Conservation (phyloP, 1,140 invertebrate species). For the Drosophila asahinai region DNA sequence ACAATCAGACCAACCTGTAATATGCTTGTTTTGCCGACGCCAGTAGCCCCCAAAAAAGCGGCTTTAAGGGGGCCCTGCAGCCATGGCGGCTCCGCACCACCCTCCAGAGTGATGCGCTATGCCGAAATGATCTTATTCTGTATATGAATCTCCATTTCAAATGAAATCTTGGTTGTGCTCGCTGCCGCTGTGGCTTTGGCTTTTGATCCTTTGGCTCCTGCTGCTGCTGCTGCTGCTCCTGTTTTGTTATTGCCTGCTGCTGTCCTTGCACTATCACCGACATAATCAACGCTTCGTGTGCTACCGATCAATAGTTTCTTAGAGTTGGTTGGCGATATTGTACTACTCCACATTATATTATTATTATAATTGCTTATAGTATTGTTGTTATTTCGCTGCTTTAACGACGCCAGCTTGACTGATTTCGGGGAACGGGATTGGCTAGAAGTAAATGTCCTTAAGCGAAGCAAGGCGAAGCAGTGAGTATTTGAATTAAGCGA, state of each 20-base stretch:
- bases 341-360: slow-evolving; percentile 85
- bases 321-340: slow-evolving; percentile 84
- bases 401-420: slow-evolving; percentile 77
- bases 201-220: slow-evolving; percentile 58
- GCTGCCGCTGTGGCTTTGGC: slow-evolving; percentile 47
- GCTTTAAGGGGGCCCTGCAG: slow-evolving; percentile 90
- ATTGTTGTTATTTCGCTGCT: slow-evolving; percentile 61
- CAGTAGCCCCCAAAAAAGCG: slow-evolving; percentile 91
- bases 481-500: not conserved
- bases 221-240: slow-evolving; percentile 56
- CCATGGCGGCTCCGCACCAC: slow-evolving; percentile 85
- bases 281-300: slow-evolving; percentile 84
- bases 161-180: slow-evolving; percentile 81
- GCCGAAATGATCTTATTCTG: slow-evolving; percentile 85
- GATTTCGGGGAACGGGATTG: slow-evolving; percentile 27
- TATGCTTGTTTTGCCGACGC: slow-evolving; percentile 93
- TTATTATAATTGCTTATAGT: slow-evolving; percentile 77
- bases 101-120: slow-evolving; percentile 86
- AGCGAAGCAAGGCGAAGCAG: slow-evolving; percentile 2
- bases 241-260: slow-evolving; percentile 60
- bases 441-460: slow-evolving; percentile 11
- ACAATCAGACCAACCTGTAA: slow-evolving; percentile 88
- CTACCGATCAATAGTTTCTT: slow-evolving; percentile 84
- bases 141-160: slow-evolving; percentile 85
- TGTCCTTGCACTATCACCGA: slow-evolving; percentile 81